Conservation (phyloP, 2,888 invertebrate genomes). For the Sphaerophoria rueppellii region DNA sequence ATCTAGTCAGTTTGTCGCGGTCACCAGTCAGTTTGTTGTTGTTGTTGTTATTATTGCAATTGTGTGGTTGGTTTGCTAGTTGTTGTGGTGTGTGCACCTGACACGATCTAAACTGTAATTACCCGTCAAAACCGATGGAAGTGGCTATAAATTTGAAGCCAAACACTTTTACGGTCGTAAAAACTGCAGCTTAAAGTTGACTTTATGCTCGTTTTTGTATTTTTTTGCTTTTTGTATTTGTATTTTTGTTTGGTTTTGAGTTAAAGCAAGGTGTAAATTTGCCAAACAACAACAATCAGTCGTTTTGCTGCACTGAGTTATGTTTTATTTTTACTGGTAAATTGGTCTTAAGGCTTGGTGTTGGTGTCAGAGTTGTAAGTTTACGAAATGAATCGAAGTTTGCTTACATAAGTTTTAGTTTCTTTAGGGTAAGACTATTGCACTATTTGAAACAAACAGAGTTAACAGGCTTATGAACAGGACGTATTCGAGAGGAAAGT, state of each 20-base stretch:
- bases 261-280: conserved; percentile 58
- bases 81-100: conserved; percentile 69
- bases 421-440: no score
- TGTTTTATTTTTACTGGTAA: not conserved
- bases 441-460: no score
- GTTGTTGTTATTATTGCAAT: not conserved
- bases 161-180: conserved; percentile 61
- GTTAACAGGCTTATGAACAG: no score
- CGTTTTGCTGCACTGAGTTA: not conserved
- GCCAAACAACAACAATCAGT: conserved; percentile 47
- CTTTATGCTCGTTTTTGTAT: not conserved
- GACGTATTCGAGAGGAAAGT: no score
- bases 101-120: conserved; percentile 74
- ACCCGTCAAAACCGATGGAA: conserved; percentile 71
- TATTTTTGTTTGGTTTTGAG: conserved; percentile 10
- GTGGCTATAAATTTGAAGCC: conserved; percentile 66
- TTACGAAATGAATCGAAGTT: no score
- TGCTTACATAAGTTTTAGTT: no score
- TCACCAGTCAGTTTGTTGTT: not conserved
- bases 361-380: not conserved
- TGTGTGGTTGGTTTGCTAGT: not conserved
- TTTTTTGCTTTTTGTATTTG: not conserved
- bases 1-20: conserved; percentile 24
- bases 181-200: conserved; percentile 20
- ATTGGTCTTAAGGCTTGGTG: not conserved